A percentile compares a stretch with the other conserved stretches of the same genome.
These are phyloP conservation scores for Schizopygopsis pylzovi DNA, from an alignment of 2,797 vertebrate genomes.

Conservation along the genomic window DNA sequence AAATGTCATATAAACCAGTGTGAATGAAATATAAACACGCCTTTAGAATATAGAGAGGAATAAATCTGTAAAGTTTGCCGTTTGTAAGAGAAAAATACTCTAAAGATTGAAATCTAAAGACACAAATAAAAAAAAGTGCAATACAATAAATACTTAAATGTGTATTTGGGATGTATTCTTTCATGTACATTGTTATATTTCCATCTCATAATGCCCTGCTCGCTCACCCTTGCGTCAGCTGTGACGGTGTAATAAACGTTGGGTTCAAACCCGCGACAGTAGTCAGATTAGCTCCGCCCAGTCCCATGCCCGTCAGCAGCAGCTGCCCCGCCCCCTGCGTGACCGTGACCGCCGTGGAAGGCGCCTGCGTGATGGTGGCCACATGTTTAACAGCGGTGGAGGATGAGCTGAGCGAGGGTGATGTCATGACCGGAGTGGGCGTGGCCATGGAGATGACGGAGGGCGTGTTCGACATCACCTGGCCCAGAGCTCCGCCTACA, in stretches of 20 bases:
- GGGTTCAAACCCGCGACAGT: conserved; percentile 84
- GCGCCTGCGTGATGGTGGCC: conserved; percentile 74
- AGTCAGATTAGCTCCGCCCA: conserved; percentile 81
- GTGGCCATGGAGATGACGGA: conserved; percentile 83
- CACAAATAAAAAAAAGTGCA: too few relatives aligned
- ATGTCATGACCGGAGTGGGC: conserved; percentile 71
- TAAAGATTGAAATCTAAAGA: too few relatives aligned
- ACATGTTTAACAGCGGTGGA: conserved; percentile 61
- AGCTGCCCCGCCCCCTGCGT: conserved; percentile 81
- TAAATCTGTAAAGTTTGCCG: too few relatives aligned
- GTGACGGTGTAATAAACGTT: conserved; percentile 84
- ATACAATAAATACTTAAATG: too few relatives aligned
- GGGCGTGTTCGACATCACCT: conserved; percentile 77
- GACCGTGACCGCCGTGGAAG: conserved; percentile 72
- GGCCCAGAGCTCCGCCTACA: conserved; percentile 80
- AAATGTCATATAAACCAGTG: not conserved
- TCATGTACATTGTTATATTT: not conserved
- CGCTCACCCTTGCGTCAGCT: conserved; percentile 85
- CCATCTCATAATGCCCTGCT: not conserved
- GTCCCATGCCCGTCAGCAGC: conserved; percentile 81
- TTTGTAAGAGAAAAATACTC: too few relatives aligned
- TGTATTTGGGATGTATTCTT: too few relatives aligned
- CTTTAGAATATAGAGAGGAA: too few relatives aligned
- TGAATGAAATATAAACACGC: not conserved
- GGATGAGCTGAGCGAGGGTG: conserved; percentile 79